Evolutionary conservation across 1,140 invertebrate genomes (phyloP), one percentile per base, ranked within the genome.

Genomic region (Yoshiicerus persimilis): DNA sequence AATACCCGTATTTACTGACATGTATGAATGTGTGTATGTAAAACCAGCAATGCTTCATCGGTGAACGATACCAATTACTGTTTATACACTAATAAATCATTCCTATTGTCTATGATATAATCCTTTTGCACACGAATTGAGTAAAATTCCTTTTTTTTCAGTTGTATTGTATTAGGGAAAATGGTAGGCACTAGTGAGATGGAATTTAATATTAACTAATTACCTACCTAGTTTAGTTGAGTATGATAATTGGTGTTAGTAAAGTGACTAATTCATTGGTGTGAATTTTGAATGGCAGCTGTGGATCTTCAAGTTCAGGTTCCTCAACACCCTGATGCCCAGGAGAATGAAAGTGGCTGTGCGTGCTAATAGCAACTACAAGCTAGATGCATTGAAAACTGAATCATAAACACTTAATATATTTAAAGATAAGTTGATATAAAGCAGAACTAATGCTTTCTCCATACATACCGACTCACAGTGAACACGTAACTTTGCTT

Each of bases 311-410:
- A 91, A 87, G 85, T 56, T 80, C 89, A 88, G 75, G 88, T 89
- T 80, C 90, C 89, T 36, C 89, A 89, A 89, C 90, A 91, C 86
- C 90, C 89, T 4, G 90, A 91, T 77, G 89, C 89, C 39, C 84
- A 87, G 77, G 90, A 91, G 56, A 89, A 86, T 87, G 90, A 91
- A 62, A 88, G 88, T 80, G 89, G 89, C 27, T 91, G 90, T 86
- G 90, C 89, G 41, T 91, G 90, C 84, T 91, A 89, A 90, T 62
- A 38, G 23, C 10, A 80, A 36, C 30, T 80, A 38, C 75, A 32
- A 80, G 16, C 34, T 80, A 80, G 25, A 70, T 30, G 30, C 66
- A 56, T 32, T 70, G 30, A 70, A 66, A 30, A 70, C 38, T 34
- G 32, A 80, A 80, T 80, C 34, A 80, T 36, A 80, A 32, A 80